Evolutionary conservation across 1,140 invertebrate genomes (phyloP), one percentile per base, ranked within the genome.

Genomic region (Microvelia longipes): DNA sequence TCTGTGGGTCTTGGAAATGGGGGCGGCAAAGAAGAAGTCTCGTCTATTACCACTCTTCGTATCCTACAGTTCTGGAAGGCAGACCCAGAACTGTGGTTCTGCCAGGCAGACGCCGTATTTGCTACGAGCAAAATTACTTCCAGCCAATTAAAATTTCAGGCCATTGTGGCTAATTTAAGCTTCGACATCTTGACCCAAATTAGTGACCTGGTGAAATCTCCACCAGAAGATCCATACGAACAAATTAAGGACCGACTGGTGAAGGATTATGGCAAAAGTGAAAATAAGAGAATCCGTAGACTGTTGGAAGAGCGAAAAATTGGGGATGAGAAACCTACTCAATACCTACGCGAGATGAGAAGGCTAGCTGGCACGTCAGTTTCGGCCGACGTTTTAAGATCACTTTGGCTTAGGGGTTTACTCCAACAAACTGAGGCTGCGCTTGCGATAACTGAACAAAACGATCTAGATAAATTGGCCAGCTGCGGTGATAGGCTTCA

Each of bases 331-430:
- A 78, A 75, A 61, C 76, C 77, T 1, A 76, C 75, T 19, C 74
- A 76, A 27, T 76, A 77, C 68, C 70, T 77, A 2, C 72, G 76
- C 1, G 74, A 77, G 50, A 70, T 78, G 25, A 60, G 67, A 30
- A 68, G 71, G 0, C 67, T 77, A 1, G 76, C 74, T 19, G 74
- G 73, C 1, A 67, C 71, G 19, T 24, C 28, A 1, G 50, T 73
- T 2, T 68, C 75, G 2, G 68, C 74, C 72, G 75, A 74, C 78
- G 73, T 79, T 77, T 75, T 75, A 75, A 28, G 70, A 35, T 71
- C 68, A 19, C 29, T 69, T 1, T 69, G 29, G 26, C 29, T 69
- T 24, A 1, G 63, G 29, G 63, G n/a, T 13, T 25, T 70, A 25
- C 29, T 63, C 14, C 27, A 70, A 28, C 63, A 29, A 1, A 28